phyloP scores from a whole-genome alignment of 2,113 vertebrate species.

The Oncorhynchus tshawytscha region DNA sequence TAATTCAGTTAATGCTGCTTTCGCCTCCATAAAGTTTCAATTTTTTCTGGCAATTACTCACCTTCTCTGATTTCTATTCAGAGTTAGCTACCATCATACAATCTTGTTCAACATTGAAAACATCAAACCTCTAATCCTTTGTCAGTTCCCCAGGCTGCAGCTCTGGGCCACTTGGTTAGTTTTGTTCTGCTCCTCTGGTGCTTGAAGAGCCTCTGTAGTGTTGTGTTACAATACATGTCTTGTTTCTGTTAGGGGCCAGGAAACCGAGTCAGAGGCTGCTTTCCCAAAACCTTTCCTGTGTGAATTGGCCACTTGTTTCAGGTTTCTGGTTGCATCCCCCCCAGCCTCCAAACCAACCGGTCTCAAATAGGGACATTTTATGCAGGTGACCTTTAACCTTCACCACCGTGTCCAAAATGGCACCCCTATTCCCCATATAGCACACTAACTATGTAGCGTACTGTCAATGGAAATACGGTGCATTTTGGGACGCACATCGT shows the following conservation, averaged over 20 bases:
- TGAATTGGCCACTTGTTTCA: conserved; percentile 73
- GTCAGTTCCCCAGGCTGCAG: neutral
- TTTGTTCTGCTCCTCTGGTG: conserved; percentile 42
- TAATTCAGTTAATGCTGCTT: neutral
- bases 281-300: conserved; percentile 48
- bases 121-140: conserved; percentile 18
- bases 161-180: conserved; percentile 18
- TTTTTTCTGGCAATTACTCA: neutral
- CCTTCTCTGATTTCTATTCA: neutral
- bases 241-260: conserved; percentile 52
- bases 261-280: conserved; percentile 50
- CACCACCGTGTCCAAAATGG: neutral
- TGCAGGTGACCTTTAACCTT: conserved; percentile 66
- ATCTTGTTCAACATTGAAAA: conserved; percentile 5
- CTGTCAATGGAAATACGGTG: too few species aligned
- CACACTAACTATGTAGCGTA: too few species aligned
- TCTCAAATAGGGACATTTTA: conserved; percentile 70
- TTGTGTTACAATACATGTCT: conserved; percentile 58
- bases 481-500: too few species aligned
- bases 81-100: neutral
- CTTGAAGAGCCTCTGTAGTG: conserved; percentile 40
- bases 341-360: conserved; percentile 31
- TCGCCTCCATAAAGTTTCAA: neutral
- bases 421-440: too few species aligned
- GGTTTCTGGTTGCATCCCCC: conserved; percentile 15